These are phyloP conservation scores for Tapera naevia DNA, from an alignment of 2,797 vertebrate species.

Conservation along the genomic window DNA sequence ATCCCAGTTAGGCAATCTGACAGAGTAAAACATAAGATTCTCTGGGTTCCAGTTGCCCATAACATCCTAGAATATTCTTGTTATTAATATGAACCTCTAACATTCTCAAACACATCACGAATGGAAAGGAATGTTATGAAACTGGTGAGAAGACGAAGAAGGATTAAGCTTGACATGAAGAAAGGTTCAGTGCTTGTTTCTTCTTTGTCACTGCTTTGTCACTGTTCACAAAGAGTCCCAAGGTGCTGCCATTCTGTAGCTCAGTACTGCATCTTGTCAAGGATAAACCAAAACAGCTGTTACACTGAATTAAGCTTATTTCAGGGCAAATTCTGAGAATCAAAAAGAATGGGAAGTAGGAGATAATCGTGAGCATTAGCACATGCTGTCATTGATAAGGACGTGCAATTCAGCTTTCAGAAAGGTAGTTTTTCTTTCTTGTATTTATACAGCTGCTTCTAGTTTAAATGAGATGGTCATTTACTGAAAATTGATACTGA, in stretches of 20 bases:
- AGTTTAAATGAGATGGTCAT: not conserved
- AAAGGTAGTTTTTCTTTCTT: not conserved
- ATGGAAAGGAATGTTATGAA: not conserved
- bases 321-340: not conserved
- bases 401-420: not conserved
- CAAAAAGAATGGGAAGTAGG: not conserved
- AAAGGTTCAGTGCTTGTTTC: not conserved
- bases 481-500: not conserved
- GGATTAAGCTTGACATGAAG: not conserved
- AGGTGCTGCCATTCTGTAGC: not conserved
- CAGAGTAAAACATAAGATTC: not conserved
- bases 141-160: not conserved
- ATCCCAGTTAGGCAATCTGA: not conserved
- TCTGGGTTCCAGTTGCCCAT: not conserved
- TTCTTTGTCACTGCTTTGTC: not conserved
- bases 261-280: not conserved
- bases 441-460: not conserved
- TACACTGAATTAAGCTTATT: not conserved
- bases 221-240: not conserved
- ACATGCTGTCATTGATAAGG: not conserved
- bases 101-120: rapidly evolving
- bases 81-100: not conserved
- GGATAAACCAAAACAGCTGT: not conserved
- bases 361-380: not conserved
- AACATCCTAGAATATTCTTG: not conserved